phyloP scores from a whole-genome alignment of 2,113 vertebrate genomes.

The Epinephelus lanceolatus region DNA sequence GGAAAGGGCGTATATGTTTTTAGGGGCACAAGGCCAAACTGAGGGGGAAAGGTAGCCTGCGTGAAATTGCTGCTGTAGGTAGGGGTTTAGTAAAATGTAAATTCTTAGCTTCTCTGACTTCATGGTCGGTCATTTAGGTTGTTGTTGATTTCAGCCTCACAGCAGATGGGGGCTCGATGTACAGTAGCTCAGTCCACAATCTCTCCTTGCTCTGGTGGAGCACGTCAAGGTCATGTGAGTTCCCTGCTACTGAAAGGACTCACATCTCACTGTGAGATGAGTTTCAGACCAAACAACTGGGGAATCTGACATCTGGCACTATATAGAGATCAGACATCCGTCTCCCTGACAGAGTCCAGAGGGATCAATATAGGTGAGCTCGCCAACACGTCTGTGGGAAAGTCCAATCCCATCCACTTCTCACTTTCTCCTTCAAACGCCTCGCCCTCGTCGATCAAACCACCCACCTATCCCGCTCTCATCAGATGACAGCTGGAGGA shows the following conservation, averaged over 20 bases:
- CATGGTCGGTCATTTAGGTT: not conserved
- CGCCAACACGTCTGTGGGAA: conserved; percentile 41
- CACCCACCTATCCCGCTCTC: conserved; percentile 47
- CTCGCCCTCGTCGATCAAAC: conserved; percentile 53
- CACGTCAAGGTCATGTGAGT: conserved; percentile 50
- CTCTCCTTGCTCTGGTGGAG: not conserved
- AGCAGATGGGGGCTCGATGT: not conserved
- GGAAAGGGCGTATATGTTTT: too few relatives aligned
- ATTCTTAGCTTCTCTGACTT: not conserved
- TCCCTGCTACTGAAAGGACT: conserved; percentile 18
- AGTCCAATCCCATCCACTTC: conserved; percentile 52
- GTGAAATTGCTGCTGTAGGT: too few relatives aligned
- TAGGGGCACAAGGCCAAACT: too few relatives aligned
- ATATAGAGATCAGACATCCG: conserved; percentile 49
- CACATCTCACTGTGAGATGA: conserved; percentile 49
- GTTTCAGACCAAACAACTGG: conserved; percentile 58
- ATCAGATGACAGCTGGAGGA: conserved; percentile 67
- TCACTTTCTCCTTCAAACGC: conserved; percentile 66
- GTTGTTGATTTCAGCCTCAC: not conserved
- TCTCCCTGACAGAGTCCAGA: conserved; percentile 56
- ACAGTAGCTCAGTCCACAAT: not conserved
- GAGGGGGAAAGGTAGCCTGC: too few relatives aligned
- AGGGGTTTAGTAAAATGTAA: not conserved
- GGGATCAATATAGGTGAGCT: conserved; percentile 71
- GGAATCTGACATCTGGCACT: conserved; percentile 65